Conservation (phyloP, 2,888 invertebrate genomes). For the Podabrus alpinus region DNA sequence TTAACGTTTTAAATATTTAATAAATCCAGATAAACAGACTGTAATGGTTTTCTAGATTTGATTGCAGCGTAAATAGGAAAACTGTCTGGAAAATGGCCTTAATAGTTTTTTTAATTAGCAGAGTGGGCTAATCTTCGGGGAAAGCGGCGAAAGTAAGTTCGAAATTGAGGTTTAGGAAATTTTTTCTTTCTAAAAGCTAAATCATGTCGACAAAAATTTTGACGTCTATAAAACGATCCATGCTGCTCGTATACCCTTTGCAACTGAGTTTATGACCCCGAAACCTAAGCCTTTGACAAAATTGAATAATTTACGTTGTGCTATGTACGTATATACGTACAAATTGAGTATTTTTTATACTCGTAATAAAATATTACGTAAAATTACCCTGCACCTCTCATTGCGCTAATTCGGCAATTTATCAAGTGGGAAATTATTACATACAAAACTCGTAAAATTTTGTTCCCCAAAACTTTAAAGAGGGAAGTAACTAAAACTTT, state of each 20-base stretch:
- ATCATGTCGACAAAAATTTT: background rate
- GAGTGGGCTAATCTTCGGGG: background rate
- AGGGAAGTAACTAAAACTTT: background rate
- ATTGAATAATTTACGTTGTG: background rate
- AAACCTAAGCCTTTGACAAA: background rate
- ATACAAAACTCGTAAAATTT: background rate
- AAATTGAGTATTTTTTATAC: background rate
- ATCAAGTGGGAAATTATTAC: background rate
- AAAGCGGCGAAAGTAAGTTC: background rate
- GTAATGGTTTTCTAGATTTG: background rate
- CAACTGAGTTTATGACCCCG: background rate
- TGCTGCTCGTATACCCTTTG: background rate
- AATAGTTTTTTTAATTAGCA: background rate
- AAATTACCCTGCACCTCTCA: background rate
- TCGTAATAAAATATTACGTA: background rate
- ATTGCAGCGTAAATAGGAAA: background rate
- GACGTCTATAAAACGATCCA: background rate
- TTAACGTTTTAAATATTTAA: background rate
- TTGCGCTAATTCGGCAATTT: background rate
- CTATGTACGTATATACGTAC: background rate
- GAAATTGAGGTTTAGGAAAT: background rate
- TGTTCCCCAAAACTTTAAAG: background rate
- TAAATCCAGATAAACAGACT: background rate
- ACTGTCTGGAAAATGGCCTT: background rate
- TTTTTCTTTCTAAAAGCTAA: background rate